Conservation (phyloP, 1,140 invertebrate species). For the Polypedilum pembai region DNA sequence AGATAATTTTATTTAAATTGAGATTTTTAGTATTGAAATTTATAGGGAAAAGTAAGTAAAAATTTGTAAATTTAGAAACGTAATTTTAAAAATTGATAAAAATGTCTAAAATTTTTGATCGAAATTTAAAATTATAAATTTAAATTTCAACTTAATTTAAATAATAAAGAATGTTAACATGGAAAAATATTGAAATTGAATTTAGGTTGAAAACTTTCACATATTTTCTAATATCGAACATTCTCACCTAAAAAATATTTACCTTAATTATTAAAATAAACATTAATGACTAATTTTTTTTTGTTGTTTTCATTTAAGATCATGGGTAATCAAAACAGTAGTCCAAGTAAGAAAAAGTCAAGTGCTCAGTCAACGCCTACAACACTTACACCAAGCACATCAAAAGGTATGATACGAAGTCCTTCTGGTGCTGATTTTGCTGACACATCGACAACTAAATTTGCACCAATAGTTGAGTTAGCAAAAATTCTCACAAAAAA, state of each 20-base stretch:
- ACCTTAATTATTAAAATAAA: not conserved
- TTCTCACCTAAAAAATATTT: not conserved
- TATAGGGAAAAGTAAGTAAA: not conserved
- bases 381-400: slow-evolving; percentile 43
- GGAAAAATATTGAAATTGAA: not conserved
- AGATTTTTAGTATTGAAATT: not conserved
- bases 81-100: too few species aligned
- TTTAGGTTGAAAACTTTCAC: not conserved
- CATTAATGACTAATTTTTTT: not conserved
- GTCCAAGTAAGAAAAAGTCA: not conserved
- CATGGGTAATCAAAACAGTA: slow-evolving; percentile 27
- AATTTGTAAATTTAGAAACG: too few species aligned
- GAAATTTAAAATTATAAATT: too few species aligned
- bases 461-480: slow-evolving; percentile 61
- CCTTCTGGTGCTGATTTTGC: slow-evolving; percentile 53
- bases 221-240: not conserved
- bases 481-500: slow-evolving; percentile 50
- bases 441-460: slow-evolving; percentile 50
- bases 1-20: not conserved
- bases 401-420: slow-evolving; percentile 47
- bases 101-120: too few species aligned
- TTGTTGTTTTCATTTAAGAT: not conserved
- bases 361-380: not conserved
- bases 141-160: not conserved
- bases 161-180: not conserved